Evolutionary conservation across 2,888 invertebrate species (phyloP).

Genomic region (Ptychoptera contaminata): DNA sequence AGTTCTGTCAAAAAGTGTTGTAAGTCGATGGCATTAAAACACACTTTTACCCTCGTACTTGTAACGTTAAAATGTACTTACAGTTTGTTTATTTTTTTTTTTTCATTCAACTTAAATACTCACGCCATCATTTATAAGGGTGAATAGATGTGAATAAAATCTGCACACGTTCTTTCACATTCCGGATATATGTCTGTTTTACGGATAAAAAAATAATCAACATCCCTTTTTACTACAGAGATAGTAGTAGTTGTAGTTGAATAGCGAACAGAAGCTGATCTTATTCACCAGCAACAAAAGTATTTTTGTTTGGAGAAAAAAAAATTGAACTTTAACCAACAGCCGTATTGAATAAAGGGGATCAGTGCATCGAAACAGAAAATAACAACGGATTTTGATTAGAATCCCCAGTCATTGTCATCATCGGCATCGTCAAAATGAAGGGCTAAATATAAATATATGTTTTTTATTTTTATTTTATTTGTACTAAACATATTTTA

Average conservation of each 20-base stretch:
- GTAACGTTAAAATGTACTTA: too few species aligned
- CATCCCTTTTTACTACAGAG: background rate
- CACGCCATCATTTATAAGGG: too few species aligned
- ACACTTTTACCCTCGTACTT: too few species aligned
- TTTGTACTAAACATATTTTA: too few species aligned
- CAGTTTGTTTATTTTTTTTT: too few species aligned
- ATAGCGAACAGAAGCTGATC: background rate
- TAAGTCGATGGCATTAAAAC: too few species aligned
- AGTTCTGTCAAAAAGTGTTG: too few species aligned
- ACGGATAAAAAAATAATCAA: conserved; percentile 8
- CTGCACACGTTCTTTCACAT: background rate
- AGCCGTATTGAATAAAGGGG: conserved; percentile 16
- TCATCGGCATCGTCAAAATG: background rate
- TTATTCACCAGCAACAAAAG: background rate
- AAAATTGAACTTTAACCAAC: too few species aligned
- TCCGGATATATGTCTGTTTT: conserved; percentile 13
- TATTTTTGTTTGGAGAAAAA: conserved; percentile 5
- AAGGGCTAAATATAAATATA: too few species aligned
- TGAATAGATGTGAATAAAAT: background rate
- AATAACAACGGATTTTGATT: conserved; percentile 39
- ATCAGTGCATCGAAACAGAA: conserved; percentile 43
- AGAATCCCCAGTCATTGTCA: conserved; percentile 23
- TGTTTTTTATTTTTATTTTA: too few species aligned
- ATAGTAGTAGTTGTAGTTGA: background rate
- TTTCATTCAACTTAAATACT: too few species aligned